Evolutionary conservation across 2,797 vertebrate species (phyloP).

Genomic region (Gouania willdenowi): DNA sequence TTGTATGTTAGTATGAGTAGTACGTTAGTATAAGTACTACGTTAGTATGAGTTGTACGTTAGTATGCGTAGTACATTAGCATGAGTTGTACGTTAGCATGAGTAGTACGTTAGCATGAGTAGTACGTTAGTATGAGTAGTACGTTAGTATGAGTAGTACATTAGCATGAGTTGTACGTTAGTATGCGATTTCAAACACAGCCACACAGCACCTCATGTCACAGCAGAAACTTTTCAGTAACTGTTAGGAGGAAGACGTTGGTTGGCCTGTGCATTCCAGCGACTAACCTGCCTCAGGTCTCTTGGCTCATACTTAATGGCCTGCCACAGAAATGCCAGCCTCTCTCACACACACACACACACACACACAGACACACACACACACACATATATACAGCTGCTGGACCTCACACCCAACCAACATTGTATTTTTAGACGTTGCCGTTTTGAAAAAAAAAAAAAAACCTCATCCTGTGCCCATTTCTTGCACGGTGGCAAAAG

Average conservation of each 20-base stretch:
- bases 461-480: constrained; percentile 53
- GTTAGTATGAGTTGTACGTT: too few species aligned
- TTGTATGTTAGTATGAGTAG: too few species aligned
- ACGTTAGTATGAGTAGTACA: too few species aligned
- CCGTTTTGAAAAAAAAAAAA: constrained; percentile 74
- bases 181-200: too few species aligned
- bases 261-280: constrained; percentile 71
- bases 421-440: constrained; percentile 73
- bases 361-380: constrained; percentile 6
- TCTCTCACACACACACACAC: constrained; percentile 17
- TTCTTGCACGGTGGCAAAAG: constrained; percentile 64
- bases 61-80: too few species aligned
- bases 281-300: constrained; percentile 54
- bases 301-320: constrained; percentile 51
- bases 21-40: too few species aligned
- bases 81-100: too few species aligned
- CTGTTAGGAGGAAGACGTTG: constrained; percentile 65
- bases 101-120: too few species aligned
- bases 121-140: too few species aligned
- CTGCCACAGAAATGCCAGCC: constrained; percentile 68
- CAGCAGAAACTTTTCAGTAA: constrained; percentile 65
- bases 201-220: too few species aligned
- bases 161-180: too few species aligned
- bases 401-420: constrained; percentile 56
- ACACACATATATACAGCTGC: constrained; percentile 38